Base-by-base conservation (phyloP, 1,140 invertebrate genomes). In the Akabosia matsudoensis region DNA sequence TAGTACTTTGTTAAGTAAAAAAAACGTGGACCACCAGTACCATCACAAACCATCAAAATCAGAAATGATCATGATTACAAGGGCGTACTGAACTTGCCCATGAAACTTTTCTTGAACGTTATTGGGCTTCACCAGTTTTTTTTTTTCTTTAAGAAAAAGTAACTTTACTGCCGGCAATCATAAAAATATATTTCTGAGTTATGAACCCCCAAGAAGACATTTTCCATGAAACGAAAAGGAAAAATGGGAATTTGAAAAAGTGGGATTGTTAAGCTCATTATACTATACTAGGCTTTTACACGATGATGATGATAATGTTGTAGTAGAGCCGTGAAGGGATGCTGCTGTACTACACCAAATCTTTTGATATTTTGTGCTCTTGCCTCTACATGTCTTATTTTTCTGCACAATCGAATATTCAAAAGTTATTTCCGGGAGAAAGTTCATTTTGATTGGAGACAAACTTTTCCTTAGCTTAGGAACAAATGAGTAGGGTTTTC, bases 41-140 rank as follows among this genome's bases (percentile, higher is more conserved):
- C 37, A 45, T 45, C 18, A 45, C 18, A 45, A 10, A 45, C 7
- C 37, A 18, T 45, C 37, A 45, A 45, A 18, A 45, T 45, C 18
- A 18, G 7, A 45, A 10, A 61, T 61, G 54, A 61, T 61, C 7
- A 61, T 24, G 13, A 61, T 45, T 7, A 61, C 24, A 22, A 61
- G 54, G 61, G 61, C 3, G 26, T 16, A 67, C 24, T 67, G 61
- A 67, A 67, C 61, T 67, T 67, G 61, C 61, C 61, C 61, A 24
- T 67, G 61, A 67, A 67, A 67, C 61, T 67, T 67, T 67, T 67
- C n/a, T 31, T 67, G 37, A 45, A 7, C 18, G 7, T 45, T 18
- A 45, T 45, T 18, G 37, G 37, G 37, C 37, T 45, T 45, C 37
- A 45, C 18, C 37, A 45, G 7, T 45, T 18, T 45, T 45, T 45